Evolutionary conservation across 2,888 invertebrate species (phyloP).

Genomic region (Fissipunctia ypsillon): DNA sequence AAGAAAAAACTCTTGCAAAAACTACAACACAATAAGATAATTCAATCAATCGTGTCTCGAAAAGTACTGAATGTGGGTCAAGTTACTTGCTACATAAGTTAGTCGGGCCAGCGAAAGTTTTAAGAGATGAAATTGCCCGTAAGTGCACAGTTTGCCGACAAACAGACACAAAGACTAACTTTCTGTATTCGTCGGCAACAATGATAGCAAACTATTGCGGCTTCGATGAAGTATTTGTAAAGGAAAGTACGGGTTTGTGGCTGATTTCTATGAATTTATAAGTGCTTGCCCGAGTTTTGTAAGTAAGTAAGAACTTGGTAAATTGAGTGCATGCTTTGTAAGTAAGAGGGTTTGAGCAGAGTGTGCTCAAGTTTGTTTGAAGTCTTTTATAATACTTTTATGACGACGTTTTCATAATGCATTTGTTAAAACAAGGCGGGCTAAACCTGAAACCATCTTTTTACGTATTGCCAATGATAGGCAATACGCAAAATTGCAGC

Average conservation of each 20-base stretch:
- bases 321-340: conserved; percentile 35
- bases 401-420: conserved; percentile 8
- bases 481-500: background rate
- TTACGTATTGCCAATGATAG: background rate
- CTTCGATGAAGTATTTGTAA: conserved; percentile 52
- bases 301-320: conserved; percentile 37
- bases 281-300: conserved; percentile 37
- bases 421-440: background rate
- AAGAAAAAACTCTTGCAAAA: conserved; percentile 34
- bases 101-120: conserved; percentile 46
- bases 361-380: conserved; percentile 18
- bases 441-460: background rate
- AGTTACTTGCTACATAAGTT: conserved; percentile 49
- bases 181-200: conserved; percentile 57
- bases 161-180: conserved; percentile 57
- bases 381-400: conserved; percentile 31
- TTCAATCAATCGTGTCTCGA: conserved; percentile 52
- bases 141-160: conserved; percentile 63
- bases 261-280: conserved; percentile 58
- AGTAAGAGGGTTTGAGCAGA: conserved; percentile 30
- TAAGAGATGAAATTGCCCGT: conserved; percentile 62
- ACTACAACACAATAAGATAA: conserved; percentile 52
- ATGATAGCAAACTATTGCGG: conserved; percentile 58
- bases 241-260: conserved; percentile 29
- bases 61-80: conserved; percentile 48